Base-by-base conservation (phyloP, 2,888 invertebrate species). In the Eulithis testata region DNA sequence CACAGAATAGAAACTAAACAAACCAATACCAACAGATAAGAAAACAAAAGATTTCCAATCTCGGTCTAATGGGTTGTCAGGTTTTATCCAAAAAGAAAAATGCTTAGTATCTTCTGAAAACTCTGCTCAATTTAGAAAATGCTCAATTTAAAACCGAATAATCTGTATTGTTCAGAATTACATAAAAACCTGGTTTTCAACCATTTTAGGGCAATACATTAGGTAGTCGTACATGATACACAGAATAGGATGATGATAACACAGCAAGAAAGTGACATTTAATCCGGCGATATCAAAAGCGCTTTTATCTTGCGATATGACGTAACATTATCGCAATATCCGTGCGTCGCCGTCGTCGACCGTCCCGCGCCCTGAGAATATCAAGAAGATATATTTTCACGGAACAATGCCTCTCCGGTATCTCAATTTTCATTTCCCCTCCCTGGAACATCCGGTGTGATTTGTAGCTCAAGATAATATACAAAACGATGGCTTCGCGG, bases 341-440 rank as follows among this genome's bases (percentile, higher is more conserved):
- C 87, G 83, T 83, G 87, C 86, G 85, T 85, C 63, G 68, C 68
- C 65, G 65, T 69, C 85, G 86, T 78, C 86, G 84, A 82, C 86
- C 85, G 89, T 85, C 85, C 86, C 85, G 85, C 84, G 84, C 86
- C 83, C 85, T 81, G 83, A 84, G 86, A 91, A 91, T 89, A 91
- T 89, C 89, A 89, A 89, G 88, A 87, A 91, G 88, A 90, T 91
- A 90, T 90, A 91, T 90, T 90, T 90, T 88, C 88, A 90, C 89
- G 88, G 91, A 91, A 91, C 91, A 91, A 91, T 91, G 90, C 87
- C 87, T 87, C 86, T 81, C 85, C 86, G 90, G 91, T 91, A 91
- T 91, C 91, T 91, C 91, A 91, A 91, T 91, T 91, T 90, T 91
- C 90, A 90, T 91, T 90, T 90, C 90, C 89, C 90, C 89, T 88